phyloP scores from a whole-genome alignment of 2,113 vertebrate genomes.

The Actinemys pallida region DNA sequence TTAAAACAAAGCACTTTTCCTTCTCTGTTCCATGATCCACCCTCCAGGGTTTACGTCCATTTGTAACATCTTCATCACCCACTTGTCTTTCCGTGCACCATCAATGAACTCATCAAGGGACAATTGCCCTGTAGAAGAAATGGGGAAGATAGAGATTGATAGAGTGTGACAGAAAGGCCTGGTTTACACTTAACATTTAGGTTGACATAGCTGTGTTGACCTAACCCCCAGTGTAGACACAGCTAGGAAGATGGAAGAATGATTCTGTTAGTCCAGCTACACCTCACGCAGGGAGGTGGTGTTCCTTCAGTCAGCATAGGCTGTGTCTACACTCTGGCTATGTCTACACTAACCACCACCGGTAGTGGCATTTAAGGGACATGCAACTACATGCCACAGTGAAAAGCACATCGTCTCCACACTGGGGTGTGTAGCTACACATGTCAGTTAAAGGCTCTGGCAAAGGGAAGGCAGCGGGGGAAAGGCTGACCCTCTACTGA shows the following conservation, averaged over 20 bases:
- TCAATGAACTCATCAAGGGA: constrained; percentile 94
- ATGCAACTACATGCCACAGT: not conserved
- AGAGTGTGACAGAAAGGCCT: not conserved
- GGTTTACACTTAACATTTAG: not conserved
- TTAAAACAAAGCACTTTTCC: constrained; percentile 82
- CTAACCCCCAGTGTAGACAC: not conserved
- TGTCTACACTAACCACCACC: not conserved
- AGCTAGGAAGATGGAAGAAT: not conserved
- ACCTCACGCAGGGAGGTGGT: not conserved
- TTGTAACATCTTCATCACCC: constrained; percentile 98
- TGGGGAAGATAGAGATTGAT: not conserved
- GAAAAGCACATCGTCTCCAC: not conserved
- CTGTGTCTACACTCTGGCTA: not conserved
- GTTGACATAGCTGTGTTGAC: not conserved
- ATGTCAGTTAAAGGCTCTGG: no score
- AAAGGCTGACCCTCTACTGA: no score
- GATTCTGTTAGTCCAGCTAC: not conserved
- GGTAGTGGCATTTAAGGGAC: not conserved
- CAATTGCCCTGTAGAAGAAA: constrained; percentile 84
- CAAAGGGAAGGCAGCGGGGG: no score
- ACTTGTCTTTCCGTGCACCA: constrained; percentile 91
- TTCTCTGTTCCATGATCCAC: constrained; percentile 88
- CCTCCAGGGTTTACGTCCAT: constrained; percentile 90
- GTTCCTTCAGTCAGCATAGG: not conserved
- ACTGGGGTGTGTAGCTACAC: no score